A percentile compares a stretch with the other conserved stretches of the same genome.
Conservation (phyloP, 2,797 vertebrate genomes). For the Knipowitschia caucasica region DNA sequence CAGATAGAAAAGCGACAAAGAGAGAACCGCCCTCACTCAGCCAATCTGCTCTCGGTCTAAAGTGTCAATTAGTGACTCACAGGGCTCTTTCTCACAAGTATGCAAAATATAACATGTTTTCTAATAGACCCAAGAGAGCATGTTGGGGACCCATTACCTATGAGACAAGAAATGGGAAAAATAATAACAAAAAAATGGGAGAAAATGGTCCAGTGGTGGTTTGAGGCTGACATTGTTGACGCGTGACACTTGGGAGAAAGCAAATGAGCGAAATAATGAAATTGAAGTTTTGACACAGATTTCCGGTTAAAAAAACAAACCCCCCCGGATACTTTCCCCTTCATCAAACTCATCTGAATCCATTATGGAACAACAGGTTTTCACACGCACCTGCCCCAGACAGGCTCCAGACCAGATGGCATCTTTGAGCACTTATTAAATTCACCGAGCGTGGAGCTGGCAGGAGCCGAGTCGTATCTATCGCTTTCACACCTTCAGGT, state of each 20-base stretch:
- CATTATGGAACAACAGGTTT: slow-evolving; percentile 10
- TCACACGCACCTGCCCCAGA: slow-evolving; percentile 6
- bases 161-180: too few relatives aligned
- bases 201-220: not conserved
- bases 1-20: too few relatives aligned
- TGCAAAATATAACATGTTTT: too few relatives aligned
- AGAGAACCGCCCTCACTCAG: too few relatives aligned
- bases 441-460: not conserved
- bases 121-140: too few relatives aligned
- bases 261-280: not conserved
- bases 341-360: slow-evolving; percentile 8
- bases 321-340: slow-evolving; percentile 1
- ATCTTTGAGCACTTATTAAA: slow-evolving; percentile 9
- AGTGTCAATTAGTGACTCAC: too few relatives aligned
- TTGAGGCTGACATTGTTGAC: not conserved
- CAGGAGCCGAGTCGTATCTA: not conserved
- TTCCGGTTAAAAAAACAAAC: not conserved
- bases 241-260: not conserved
- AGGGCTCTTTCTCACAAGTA: too few relatives aligned
- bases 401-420: slow-evolving; percentile 8
- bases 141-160: too few relatives aligned
- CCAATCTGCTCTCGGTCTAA: too few relatives aligned
- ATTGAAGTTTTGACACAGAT: slow-evolving; percentile 3
- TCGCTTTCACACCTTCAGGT: slow-evolving; percentile 1
- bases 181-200: not conserved